Percentiles rank a stretch among this genome's conserved stretches.
phyloP scores from a whole-genome alignment of 2,113 vertebrate species.

The Vimba vimba region DNA sequence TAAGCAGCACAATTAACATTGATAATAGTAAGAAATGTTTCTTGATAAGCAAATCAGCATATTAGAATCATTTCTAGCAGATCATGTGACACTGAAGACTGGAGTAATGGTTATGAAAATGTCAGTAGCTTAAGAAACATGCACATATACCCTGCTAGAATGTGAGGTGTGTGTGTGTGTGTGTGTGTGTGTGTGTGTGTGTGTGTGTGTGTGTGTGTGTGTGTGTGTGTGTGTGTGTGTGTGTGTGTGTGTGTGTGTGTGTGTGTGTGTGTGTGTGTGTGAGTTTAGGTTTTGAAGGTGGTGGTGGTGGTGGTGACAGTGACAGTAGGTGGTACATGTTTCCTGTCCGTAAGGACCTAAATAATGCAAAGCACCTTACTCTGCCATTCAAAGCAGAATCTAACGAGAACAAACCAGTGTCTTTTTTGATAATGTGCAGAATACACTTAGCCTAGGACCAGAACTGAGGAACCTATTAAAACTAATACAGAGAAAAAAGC shows the following conservation, averaged over 20 bases:
- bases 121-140: neutral
- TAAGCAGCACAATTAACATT: neutral
- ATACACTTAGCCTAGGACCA: constrained; percentile 34
- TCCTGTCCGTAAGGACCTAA: constrained; percentile 40
- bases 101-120: neutral
- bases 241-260: neutral
- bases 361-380: constrained; percentile 19
- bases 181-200: neutral
- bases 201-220: neutral
- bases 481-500: constrained; percentile 50
- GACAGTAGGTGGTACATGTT: neutral
- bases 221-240: neutral
- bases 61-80: neutral
- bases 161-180: neutral
- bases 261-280: neutral
- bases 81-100: neutral
- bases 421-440: constrained; percentile 45
- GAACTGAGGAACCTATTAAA: constrained; percentile 47
- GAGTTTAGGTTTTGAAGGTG: neutral
- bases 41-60: neutral
- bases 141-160: neutral
- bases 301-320: neutral
- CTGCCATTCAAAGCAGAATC: neutral
- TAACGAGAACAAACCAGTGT: constrained; percentile 38
- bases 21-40: neutral